phyloP scores from a whole-genome alignment of 2,113 vertebrate species.

The Larimichthys polyactis region DNA sequence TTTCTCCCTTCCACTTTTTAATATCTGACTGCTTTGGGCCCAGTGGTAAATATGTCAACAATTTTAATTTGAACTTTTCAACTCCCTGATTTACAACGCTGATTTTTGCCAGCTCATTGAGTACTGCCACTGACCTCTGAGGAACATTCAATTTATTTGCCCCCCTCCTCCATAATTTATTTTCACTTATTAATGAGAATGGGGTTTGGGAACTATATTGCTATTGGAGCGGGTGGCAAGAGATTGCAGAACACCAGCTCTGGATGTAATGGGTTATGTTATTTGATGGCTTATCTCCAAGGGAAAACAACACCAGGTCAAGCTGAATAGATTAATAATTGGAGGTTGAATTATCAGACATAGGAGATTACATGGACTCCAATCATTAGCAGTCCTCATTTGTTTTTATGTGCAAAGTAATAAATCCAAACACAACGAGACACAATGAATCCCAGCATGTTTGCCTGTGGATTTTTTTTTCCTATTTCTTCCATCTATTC shows the following conservation, averaged over 20 bases:
- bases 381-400: conserved; percentile 41
- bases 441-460: not conserved
- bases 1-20: conserved; percentile 36
- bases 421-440: conserved; percentile 36
- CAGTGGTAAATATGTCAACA: conserved; percentile 43
- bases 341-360: conserved; percentile 48
- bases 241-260: conserved; percentile 41
- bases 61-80: conserved; percentile 74
- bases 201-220: conserved; percentile 25
- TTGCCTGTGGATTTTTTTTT: conserved; percentile 38
- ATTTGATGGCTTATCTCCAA: conserved; percentile 59
- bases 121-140: conserved; percentile 45
- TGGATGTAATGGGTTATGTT: conserved; percentile 48
- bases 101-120: conserved; percentile 43
- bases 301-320: conserved; percentile 50
- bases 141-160: conserved; percentile 66
- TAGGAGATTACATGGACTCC: conserved; percentile 35
- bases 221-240: conserved; percentile 23
- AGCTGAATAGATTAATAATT: conserved; percentile 65
- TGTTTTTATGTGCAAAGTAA: conserved; percentile 35
- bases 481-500: conserved; percentile 11
- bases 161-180: conserved; percentile 51
- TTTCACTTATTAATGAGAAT: conserved; percentile 62
- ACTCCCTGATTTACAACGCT: conserved; percentile 57
- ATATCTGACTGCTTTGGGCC: conserved; percentile 35